Base-by-base conservation (phyloP, 2,797 vertebrate species). In the Babyrousa celebensis region DNA sequence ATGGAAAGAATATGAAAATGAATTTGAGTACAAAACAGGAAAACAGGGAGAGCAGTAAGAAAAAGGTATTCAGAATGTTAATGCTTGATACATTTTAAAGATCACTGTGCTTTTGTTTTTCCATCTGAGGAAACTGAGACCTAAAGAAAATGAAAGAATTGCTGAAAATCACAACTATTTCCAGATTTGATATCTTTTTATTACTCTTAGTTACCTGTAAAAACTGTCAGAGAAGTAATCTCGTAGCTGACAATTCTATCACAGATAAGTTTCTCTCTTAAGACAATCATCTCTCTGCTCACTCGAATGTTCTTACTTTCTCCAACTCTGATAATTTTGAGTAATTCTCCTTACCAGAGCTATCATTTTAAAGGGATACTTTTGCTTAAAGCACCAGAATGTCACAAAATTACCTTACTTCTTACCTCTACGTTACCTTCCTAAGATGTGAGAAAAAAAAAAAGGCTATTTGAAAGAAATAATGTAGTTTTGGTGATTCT, bases 51-150 rank as follows among this genome's bases (percentile, higher is more conserved):
- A 85, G 48, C 0, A 52, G 15, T 70, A 74, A 87, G 29, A 94
- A 80, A 90, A 96, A 77, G 4, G 54, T 60, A 12, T 78, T 29
- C 48, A 43, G 17, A 90, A 89, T 77, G 14, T 23, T 77, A 94
- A 87, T 67, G n/a, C 23, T 71, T 80, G 18, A 85, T 90, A 48
- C 11, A 58, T 74, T 95, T 93, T 89, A 67, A 85, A 96, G 32
- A 91, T 65, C n/a, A 27, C 11, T 79, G 63, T 68, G 23, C n/a
- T 71, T 70, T 60, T 95, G 58, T 83, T 82, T 83, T 85, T 91
- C 18, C 15, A 68, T 58, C 4, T 18, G 18, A 36, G 27, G 56
- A 91, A 92, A 78, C 12, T 58, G 63, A 90, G 52, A 87, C 23
- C 27, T 27, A 48, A 54, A 86, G 21, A 29, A 20, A 32, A 68